phyloP scores from a whole-genome alignment of 2,113 vertebrate genomes.

The Nibea albiflora region DNA sequence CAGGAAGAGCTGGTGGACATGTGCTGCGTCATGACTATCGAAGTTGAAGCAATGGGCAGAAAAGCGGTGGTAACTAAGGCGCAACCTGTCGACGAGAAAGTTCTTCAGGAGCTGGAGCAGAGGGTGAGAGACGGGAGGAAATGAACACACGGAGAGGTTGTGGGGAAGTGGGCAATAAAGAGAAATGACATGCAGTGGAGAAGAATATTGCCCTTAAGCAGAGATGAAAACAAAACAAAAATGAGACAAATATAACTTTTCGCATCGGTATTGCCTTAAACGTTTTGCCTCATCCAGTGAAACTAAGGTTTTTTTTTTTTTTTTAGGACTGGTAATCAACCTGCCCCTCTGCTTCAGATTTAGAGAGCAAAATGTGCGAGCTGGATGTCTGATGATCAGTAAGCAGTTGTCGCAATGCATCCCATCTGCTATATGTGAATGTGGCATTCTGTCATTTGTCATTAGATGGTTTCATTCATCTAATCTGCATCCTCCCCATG shows the following conservation, averaged over 20 bases:
- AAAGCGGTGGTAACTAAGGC: slow-evolving; percentile 85
- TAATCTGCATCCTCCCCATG: slow-evolving; percentile 26
- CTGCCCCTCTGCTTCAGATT: slow-evolving; percentile 53
- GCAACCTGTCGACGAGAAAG: slow-evolving; percentile 79
- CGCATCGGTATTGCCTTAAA: neutral
- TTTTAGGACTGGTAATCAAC: slow-evolving; percentile 36
- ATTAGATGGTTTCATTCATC: slow-evolving; percentile 54
- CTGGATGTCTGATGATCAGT: slow-evolving; percentile 41
- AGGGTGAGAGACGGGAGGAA: slow-evolving; percentile 76
- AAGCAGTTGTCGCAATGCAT: slow-evolving; percentile 48
- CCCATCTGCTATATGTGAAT: slow-evolving; percentile 72
- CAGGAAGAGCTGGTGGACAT: slow-evolving; percentile 93
- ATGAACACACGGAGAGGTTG: slow-evolving; percentile 53
- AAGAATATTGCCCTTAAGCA: slow-evolving; percentile 32
- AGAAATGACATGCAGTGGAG: slow-evolving; percentile 35
- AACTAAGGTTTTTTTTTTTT: slow-evolving; percentile 16
- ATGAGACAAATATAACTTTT: slow-evolving; percentile 20
- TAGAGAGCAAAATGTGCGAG: slow-evolving; percentile 65
- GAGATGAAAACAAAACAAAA: slow-evolving; percentile 34
- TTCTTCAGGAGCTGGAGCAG: slow-evolving; percentile 84
- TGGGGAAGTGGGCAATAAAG: slow-evolving; percentile 44
- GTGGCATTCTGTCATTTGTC: slow-evolving; percentile 61
- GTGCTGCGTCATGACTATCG: slow-evolving; percentile 92
- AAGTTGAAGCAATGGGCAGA: slow-evolving; percentile 78
- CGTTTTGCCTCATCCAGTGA: slow-evolving; percentile 10